Percentiles rank a stretch among this genome's conserved stretches.
These are phyloP conservation scores for Dendrocincla fuliginosa DNA, from an alignment of 2,797 vertebrate genomes.

Conservation along the genomic window DNA sequence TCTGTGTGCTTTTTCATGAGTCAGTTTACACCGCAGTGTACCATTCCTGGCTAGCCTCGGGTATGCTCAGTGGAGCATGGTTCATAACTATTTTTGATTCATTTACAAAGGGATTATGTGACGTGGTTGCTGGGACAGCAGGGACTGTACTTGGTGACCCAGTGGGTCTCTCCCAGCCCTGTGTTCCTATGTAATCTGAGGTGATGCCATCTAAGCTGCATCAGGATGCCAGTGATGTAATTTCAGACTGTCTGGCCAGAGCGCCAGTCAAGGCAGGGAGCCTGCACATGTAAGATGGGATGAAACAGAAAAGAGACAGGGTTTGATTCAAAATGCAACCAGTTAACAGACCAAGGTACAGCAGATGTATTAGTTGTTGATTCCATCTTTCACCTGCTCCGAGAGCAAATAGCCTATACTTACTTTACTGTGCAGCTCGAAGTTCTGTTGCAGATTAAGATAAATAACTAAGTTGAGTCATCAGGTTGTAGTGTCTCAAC, in stretches of 20 bases:
- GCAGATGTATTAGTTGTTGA: neutral
- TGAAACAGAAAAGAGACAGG: neutral
- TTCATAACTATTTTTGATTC: neutral
- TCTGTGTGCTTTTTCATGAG: neutral
- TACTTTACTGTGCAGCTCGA: neutral
- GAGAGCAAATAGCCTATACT: neutral
- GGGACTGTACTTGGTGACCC: neutral
- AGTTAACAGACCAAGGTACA: neutral
- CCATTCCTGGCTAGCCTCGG: neutral
- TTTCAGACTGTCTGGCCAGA: constrained; percentile 55
- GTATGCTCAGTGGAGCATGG: neutral
- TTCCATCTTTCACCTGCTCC: neutral
- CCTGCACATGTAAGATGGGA: neutral
- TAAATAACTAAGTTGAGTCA: neutral
- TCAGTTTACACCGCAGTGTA: neutral
- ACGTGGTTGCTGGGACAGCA: neutral
- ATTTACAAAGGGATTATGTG: neutral
- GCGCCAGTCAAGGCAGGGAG: neutral
- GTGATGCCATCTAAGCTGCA: constrained; percentile 5
- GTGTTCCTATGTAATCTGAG: constrained; percentile 41
- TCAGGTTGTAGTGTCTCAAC: neutral
- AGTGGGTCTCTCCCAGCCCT: neutral
- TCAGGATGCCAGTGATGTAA: constrained; percentile 57
- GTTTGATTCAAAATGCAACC: neutral
- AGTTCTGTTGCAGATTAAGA: neutral